A percentile compares a stretch with the other conserved stretches of the same genome.
Evolutionary conservation across 2,888 invertebrate species (phyloP).

Genomic region (Sminthurinus aureus): DNA sequence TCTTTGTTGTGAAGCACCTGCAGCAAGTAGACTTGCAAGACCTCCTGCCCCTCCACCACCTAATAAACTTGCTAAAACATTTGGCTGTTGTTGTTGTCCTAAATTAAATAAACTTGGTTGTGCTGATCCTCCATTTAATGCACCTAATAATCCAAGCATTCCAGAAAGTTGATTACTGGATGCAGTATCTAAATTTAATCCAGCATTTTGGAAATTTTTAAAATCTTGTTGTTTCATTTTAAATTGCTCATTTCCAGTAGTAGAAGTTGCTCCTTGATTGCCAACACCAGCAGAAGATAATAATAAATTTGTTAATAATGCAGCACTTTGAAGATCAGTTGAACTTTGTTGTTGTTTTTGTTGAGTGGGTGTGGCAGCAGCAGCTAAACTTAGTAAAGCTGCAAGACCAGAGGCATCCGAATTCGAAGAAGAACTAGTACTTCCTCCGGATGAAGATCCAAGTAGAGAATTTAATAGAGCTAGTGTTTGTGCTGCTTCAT

Average conservation of each 20-base stretch:
- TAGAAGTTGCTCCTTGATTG: neutral
- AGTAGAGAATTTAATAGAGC: conserved; percentile 33
- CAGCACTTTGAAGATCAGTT: conserved; percentile 27
- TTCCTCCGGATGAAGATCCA: conserved; percentile 2
- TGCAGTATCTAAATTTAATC: conserved; percentile 40
- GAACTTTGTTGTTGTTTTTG: neutral
- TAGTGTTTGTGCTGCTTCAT: conserved; percentile 11
- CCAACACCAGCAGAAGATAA: conserved; percentile 21
- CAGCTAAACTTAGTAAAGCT: conserved; percentile 10
- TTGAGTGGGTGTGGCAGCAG: conserved; percentile 19
- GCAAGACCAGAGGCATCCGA: conserved; percentile 9
- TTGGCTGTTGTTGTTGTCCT: conserved; percentile 27
- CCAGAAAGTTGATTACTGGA: conserved; percentile 52
- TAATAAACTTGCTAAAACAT: conserved; percentile 16
- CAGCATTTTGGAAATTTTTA: conserved; percentile 36
- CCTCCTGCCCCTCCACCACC: conserved; percentile 39
- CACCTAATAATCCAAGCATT: conserved; percentile 52
- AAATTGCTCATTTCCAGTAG: neutral
- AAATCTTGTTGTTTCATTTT: conserved; percentile 40
- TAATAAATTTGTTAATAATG: conserved; percentile 33
- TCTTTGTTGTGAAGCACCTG: conserved; percentile 24
- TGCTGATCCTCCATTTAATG: conserved; percentile 43
- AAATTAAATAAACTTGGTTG: conserved; percentile 13
- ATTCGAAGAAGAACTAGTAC: neutral
- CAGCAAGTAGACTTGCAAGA: conserved; percentile 47